Percentiles rank a stretch among this genome's conserved stretches.
Conservation (phyloP, 2,888 invertebrate genomes). For the Pedicia rivosa region DNA sequence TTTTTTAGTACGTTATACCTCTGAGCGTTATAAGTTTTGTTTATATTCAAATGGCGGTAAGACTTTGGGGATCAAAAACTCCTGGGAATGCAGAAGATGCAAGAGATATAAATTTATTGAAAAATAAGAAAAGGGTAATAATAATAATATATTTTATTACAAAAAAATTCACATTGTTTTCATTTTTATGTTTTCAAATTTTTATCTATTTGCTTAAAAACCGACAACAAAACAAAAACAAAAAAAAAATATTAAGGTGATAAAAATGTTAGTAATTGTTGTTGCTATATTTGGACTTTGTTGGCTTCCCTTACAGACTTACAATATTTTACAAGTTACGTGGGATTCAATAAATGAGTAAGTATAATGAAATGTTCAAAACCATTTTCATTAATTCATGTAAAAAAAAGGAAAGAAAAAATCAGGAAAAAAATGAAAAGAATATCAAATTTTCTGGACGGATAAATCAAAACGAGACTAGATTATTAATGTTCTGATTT, state of each 20-base stretch:
- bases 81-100: conserved; percentile 66
- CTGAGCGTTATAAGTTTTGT: conserved; percentile 67
- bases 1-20: conserved; percentile 55
- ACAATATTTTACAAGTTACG: conserved; percentile 53
- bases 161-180: too few relatives aligned
- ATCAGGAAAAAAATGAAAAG: too few relatives aligned
- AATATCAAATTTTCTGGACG: too few relatives aligned
- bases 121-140: conserved; percentile 66
- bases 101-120: conserved; percentile 61
- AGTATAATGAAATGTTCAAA: conserved; percentile 23
- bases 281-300: conserved; percentile 67
- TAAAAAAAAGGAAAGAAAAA: too few relatives aligned
- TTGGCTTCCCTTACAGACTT: conserved; percentile 67
- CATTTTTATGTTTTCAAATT: too few relatives aligned
- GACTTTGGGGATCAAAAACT: conserved; percentile 61
- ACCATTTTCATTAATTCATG: not conserved
- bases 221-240: too few relatives aligned
- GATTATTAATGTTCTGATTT: too few relatives aligned
- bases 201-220: too few relatives aligned
- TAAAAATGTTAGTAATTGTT: conserved; percentile 77
- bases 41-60: conserved; percentile 62
- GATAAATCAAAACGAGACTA: too few relatives aligned
- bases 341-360: conserved; percentile 53
- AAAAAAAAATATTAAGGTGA: conserved; percentile 63
- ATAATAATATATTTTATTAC: not conserved